phyloP scores from a whole-genome alignment of 2,888 invertebrate species.

The Drosophila engyochracea region DNA sequence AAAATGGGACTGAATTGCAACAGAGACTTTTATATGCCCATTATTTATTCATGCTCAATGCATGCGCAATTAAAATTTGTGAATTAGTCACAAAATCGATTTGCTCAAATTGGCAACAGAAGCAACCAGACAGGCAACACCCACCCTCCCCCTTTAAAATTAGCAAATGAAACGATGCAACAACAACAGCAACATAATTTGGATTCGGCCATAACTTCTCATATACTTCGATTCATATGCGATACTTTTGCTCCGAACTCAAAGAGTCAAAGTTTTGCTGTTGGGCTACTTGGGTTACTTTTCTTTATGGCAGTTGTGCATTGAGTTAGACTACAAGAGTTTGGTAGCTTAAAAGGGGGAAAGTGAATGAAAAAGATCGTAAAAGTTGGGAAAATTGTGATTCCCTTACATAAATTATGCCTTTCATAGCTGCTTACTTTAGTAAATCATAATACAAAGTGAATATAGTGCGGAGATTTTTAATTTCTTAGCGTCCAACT shows the following conservation, averaged over 20 bases:
- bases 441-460: slow-evolving; percentile 46
- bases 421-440: slow-evolving; percentile 32
- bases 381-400: slow-evolving; percentile 37
- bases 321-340: slow-evolving; percentile 35
- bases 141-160: slow-evolving; percentile 25
- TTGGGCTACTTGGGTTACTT: slow-evolving; percentile 32
- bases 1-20: slow-evolving; percentile 43
- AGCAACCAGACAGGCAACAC: neutral
- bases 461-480: slow-evolving; percentile 18
- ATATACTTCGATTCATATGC: slow-evolving; percentile 46
- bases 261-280: slow-evolving; percentile 49
- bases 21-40: slow-evolving; percentile 52
- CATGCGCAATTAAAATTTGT: slow-evolving; percentile 74
- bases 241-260: slow-evolving; percentile 23
- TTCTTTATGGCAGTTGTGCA: slow-evolving; percentile 58
- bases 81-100: slow-evolving; percentile 79
- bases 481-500: slow-evolving; percentile 20
- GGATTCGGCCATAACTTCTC: slow-evolving; percentile 49
- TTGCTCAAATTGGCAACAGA: slow-evolving; percentile 59
- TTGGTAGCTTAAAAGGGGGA: neutral
- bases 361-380: neutral
- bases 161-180: slow-evolving; percentile 50
- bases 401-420: slow-evolving; percentile 43
- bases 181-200: slow-evolving; percentile 9
- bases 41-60: slow-evolving; percentile 75